Percentiles rank a stretch among this genome's conserved stretches.
Conservation (phyloP, 2,888 invertebrate species). For the Listrodromus nycthemerus region DNA sequence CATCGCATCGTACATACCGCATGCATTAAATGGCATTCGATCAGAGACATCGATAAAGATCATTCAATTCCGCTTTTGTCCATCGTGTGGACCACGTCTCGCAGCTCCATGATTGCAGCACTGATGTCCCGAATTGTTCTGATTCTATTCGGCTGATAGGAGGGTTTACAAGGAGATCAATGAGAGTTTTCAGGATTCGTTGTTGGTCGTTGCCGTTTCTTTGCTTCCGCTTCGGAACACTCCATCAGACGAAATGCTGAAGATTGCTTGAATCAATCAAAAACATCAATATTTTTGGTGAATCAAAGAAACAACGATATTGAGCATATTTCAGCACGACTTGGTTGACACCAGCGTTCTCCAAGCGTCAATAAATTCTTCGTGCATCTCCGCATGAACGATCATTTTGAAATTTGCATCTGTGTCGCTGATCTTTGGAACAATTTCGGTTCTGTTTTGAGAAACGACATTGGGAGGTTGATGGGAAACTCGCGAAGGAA, state of each 20-base stretch:
- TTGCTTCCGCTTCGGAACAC: too few relatives aligned
- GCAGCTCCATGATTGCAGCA: neutral
- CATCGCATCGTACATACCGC: neutral
- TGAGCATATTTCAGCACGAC: too few relatives aligned
- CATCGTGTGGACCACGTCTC: neutral
- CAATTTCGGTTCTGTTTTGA: neutral
- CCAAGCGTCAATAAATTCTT: neutral
- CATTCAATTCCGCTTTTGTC: neutral
- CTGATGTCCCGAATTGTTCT: neutral
- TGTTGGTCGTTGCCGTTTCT: too few relatives aligned
- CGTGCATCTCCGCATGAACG: neutral
- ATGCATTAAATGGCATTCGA: neutral
- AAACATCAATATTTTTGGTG: too few relatives aligned
- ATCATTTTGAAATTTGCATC: neutral
- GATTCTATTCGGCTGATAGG: slow-evolving; percentile 9
- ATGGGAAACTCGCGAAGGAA: slow-evolving; percentile 26
- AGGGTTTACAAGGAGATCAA: slow-evolving; percentile 13
- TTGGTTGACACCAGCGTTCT: too few relatives aligned
- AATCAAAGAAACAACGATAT: too few relatives aligned
- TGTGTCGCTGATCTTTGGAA: neutral
- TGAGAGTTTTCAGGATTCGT: slow-evolving; percentile 12
- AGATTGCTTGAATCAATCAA: too few relatives aligned
- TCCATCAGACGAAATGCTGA: too few relatives aligned
- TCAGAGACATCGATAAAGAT: neutral
- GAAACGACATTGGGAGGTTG: neutral